Evolutionary conservation across 2,797 vertebrate species (phyloP), one percentile per base, ranked within the genome.

Genomic region (Trachurus trachurus): DNA sequence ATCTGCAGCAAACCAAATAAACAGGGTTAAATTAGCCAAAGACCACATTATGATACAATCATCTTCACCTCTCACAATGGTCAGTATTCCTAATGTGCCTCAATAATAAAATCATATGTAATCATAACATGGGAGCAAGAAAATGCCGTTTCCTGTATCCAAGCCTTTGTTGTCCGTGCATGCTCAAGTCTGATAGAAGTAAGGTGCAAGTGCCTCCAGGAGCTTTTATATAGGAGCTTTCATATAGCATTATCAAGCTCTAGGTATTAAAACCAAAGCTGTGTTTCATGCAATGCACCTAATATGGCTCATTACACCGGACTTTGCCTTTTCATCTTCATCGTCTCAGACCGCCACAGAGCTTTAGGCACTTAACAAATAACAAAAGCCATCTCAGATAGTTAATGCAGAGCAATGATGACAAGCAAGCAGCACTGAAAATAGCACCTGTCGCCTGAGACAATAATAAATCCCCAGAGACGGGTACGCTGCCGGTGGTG

Each of bases 401-500:
- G 64, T 66, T 82, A 88, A 91, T 83, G 81, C 81, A 84, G 87
- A 91, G 70, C 85, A 84, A 90, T 86, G 85, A 72, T 76, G 86
- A 88, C 80, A 80, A 76, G 78, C 62, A 74, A 40, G 80, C 76
- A 49, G 66, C 75, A 80, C 71, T 69, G 67, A 60, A 82, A 88
- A 88, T 63, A 83, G 66, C 81, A 87, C 76, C 83, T 88, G 87
- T 78, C 72, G 37, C 78, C 79, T 34, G 42, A 80, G 74, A 83
- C 76, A 16, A 74, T 72, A 74, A 83, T 70, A 87, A 74, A 90
- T 86, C 40, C 19, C 71, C 26, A 11, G 15, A 66, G 64, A 77
- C 5, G n/a, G 60, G 42, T 56, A 62, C 39, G 62, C 22, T 13
- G 73, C 78, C 66, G 19, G 58, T 11, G 19, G 58, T n/a, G 44